A percentile compares a stretch with the other conserved stretches of the same genome.
These are phyloP conservation scores for Podarcis muralis DNA, from an alignment of 2,113 vertebrate genomes.

Conservation along the genomic window DNA sequence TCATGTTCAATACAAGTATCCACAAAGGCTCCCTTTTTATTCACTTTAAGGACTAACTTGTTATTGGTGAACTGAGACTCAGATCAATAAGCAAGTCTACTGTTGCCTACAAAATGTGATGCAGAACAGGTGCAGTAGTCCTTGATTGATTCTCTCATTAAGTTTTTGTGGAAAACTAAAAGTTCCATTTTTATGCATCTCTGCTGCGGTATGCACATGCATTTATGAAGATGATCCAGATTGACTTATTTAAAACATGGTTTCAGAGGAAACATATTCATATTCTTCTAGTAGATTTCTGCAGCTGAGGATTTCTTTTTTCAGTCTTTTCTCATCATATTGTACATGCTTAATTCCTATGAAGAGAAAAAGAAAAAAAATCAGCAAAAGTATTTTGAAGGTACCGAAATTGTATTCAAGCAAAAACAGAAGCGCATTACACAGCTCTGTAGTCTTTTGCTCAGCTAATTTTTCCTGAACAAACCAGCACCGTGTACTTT, in stretches of 20 bases:
- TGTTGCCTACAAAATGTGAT: slow-evolving; percentile 55
- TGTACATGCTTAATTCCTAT: slow-evolving; percentile 64
- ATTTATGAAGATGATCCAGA: slow-evolving; percentile 12
- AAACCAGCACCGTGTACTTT: background rate
- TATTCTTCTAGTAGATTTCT: slow-evolving; percentile 48
- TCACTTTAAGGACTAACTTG: slow-evolving; percentile 69
- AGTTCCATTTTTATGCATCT: slow-evolving; percentile 53
- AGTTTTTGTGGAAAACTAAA: slow-evolving; percentile 36
- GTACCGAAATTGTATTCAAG: slow-evolving; percentile 16
- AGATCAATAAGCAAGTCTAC: slow-evolving; percentile 51
- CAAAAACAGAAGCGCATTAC: background rate
- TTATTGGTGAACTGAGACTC: slow-evolving; percentile 48
- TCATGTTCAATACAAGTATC: slow-evolving; percentile 98
- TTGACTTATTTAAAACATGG: slow-evolving; percentile 45
- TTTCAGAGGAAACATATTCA: slow-evolving; percentile 30
- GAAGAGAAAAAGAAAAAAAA: slow-evolving; percentile 44
- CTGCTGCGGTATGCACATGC: slow-evolving; percentile 21
- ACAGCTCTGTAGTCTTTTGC: background rate
- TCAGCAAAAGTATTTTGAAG: slow-evolving; percentile 26
- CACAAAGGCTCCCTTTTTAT: slow-evolving; percentile 78
- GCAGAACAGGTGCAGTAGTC: slow-evolving; percentile 48
- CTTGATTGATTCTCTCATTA: slow-evolving; percentile 57
- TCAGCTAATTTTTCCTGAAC: background rate
- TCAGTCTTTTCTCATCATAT: slow-evolving; percentile 64
- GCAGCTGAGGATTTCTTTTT: slow-evolving; percentile 43